These are phyloP conservation scores for Frieseomelitta varia DNA, from an alignment of 1,140 invertebrate genomes.

Conservation along the genomic window DNA sequence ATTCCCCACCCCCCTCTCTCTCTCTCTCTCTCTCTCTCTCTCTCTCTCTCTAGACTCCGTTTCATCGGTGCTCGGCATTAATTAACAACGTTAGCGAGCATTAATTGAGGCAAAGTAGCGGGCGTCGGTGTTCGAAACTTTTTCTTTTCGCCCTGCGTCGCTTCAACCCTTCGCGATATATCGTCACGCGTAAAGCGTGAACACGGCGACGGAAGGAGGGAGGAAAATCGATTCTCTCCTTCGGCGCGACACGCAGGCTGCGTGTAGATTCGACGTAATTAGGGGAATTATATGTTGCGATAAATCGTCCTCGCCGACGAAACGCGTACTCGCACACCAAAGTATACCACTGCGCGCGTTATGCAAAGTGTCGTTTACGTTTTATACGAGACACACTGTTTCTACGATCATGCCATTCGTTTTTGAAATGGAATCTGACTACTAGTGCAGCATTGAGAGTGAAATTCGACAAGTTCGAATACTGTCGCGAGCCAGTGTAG, in stretches of 20 bases:
- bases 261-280: conserved; percentile 27
- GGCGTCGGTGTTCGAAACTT: conserved; percentile 39
- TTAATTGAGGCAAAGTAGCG: conserved; percentile 70
- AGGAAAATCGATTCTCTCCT: conserved; percentile 32
- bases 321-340: neutral
- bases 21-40: neutral
- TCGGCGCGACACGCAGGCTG: neutral
- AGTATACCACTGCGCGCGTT: neutral
- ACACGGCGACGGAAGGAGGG: neutral
- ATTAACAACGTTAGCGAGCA: conserved; percentile 72
- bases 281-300: conserved; percentile 36
- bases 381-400: too few species aligned
- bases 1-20: neutral
- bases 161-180: conserved; percentile 15
- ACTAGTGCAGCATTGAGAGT: too few species aligned
- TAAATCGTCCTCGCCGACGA: neutral
- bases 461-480: neutral
- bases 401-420: too few species aligned
- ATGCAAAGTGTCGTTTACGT: too few species aligned
- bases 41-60: conserved; percentile 21
- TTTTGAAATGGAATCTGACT: too few species aligned
- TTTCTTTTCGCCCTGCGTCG: conserved; percentile 43
- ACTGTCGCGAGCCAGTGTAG: neutral
- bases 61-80: conserved; percentile 59
- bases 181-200: neutral